Evolutionary conservation across 1,140 invertebrate genomes (phyloP), one percentile per base, ranked within the genome.

Genomic region (Rhagoletis zephyria): DNA sequence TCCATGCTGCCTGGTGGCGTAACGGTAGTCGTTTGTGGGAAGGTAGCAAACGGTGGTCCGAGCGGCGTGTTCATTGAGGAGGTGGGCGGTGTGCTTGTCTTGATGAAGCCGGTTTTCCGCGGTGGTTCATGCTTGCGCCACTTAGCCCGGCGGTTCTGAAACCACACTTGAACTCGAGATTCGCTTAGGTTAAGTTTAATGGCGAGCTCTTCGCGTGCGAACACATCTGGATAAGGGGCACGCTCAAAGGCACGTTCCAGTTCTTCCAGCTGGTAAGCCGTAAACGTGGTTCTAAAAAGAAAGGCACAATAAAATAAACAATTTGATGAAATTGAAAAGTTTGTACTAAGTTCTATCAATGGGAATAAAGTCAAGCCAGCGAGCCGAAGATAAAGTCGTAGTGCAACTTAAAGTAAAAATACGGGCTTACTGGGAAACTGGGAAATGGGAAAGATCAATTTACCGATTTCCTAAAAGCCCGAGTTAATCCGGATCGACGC

Each of bases 41-140:
- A 93, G 63, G 91, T 92, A 14, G 96, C 95, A 65, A 95, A 96
- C 74, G 95, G 95, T 1, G 96, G 95, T 9, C 95, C 95, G 45
- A 96, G 90, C 0, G 96, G 95, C 89, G 94, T 94, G 85, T 94
- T 91, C 16, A 94, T 93, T 0, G 93, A 93, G 90, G 91, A 95
- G 81, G 94, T 95, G 88, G 93, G 95, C 77, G 91, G 91, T 91
- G 94, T 95, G 56, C 94, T 95, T 4, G 94, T 93, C 90, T 95
- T 94, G 85, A 96, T 95, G 90, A 97, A 96, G 4, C 97, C 96
- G 0, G 96, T 97, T 93, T 98, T 98, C 88, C 99, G 96, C 0
- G 98, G 98, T 14, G 99, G 99, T 93, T 99, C 98, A 5, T 98
- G 96, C 93, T 99, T 99, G 19, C 98, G 95, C 98, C 98, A 99